Evolutionary conservation across 2,888 invertebrate genomes (phyloP).

Genomic region (Autographa pulchrina): DNA sequence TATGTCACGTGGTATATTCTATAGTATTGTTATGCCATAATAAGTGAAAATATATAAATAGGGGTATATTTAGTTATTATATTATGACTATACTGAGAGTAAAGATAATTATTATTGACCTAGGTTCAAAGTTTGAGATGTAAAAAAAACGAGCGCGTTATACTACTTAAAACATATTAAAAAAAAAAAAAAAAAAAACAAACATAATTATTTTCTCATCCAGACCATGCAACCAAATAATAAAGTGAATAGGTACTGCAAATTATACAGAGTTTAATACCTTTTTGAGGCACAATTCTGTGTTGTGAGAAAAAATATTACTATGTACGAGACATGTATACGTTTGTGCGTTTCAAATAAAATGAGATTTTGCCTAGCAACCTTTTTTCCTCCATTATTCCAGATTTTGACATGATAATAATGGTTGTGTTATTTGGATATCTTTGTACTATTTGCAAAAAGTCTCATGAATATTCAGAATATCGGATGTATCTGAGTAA

Average conservation of each 20-base stretch:
- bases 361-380: slow-evolving; percentile 28
- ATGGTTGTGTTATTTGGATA: slow-evolving; percentile 13
- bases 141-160: too few relatives aligned
- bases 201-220: too few relatives aligned
- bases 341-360: slow-evolving; percentile 1
- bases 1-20: too few relatives aligned
- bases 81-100: too few relatives aligned
- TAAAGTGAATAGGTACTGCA: neutral
- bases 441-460: neutral
- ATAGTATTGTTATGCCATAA: too few relatives aligned
- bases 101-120: too few relatives aligned
- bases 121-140: too few relatives aligned
- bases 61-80: too few relatives aligned
- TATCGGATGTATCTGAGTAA: neutral
- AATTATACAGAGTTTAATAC: neutral
- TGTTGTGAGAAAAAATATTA: neutral
- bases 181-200: too few relatives aligned
- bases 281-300: neutral
- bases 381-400: slow-evolving; percentile 1
- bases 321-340: neutral
- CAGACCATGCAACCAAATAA: neutral
- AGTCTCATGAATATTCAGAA: neutral
- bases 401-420: slow-evolving; percentile 10
- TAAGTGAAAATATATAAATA: too few relatives aligned
- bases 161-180: too few relatives aligned